A percentile compares a stretch with the other conserved stretches of the same genome.
Conservation (phyloP, 1,140 invertebrate species). For the Drosophila persimilis region DNA sequence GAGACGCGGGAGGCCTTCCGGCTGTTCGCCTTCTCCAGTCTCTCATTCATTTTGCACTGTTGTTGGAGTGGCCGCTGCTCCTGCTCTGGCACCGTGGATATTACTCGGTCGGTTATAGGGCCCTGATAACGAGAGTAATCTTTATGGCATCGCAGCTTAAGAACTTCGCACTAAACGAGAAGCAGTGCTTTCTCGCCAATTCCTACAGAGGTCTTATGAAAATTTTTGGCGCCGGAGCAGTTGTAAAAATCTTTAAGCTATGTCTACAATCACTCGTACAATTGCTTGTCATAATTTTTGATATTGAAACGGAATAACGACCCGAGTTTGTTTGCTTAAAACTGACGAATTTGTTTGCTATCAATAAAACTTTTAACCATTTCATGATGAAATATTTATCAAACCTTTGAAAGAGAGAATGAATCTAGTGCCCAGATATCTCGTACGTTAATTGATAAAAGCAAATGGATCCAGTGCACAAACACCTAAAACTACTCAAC, state of each 20-base stretch:
- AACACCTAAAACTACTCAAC: no score
- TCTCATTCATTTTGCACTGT: slow-evolving; percentile 57
- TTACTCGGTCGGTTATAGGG: slow-evolving; percentile 20
- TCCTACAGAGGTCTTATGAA: slow-evolving; percentile 13
- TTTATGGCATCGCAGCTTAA: slow-evolving; percentile 43
- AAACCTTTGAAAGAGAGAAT: no score
- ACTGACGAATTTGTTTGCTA: neutral
- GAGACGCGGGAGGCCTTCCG: slow-evolving; percentile 52
- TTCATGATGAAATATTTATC: no score
- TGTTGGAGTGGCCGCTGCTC: slow-evolving; percentile 1
- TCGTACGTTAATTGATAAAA: no score
- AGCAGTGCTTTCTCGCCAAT: slow-evolving; percentile 21
- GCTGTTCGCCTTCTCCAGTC: slow-evolving; percentile 46
- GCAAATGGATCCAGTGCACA: no score
- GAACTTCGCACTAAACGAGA: slow-evolving; percentile 12
- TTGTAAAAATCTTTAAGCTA: slow-evolving; percentile 38
- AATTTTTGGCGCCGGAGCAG: slow-evolving; percentile 4
- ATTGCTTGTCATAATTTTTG: slow-evolving; percentile 16
- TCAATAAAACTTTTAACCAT: no score
- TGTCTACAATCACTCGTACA: slow-evolving; percentile 1
- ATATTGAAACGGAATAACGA: neutral
- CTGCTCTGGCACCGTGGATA: neutral
- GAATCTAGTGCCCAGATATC: no score
- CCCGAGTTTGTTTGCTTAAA: slow-evolving; percentile 12
- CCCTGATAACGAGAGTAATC: slow-evolving; percentile 42